Evolutionary conservation across 2,113 vertebrate species (phyloP).

Genomic region (Spea bombifrons): DNA sequence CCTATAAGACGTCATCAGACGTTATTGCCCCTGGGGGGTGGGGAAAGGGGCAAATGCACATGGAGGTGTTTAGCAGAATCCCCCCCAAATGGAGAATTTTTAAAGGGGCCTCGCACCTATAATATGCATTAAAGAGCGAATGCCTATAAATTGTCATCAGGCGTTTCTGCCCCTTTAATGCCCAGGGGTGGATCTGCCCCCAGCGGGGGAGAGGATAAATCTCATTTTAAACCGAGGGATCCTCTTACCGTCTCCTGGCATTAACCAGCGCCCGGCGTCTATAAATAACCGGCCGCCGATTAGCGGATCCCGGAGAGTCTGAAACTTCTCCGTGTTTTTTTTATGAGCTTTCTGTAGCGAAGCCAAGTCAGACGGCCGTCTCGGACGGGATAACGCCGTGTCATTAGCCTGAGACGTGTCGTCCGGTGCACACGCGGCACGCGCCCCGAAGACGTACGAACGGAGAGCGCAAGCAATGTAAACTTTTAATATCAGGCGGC

Average conservation of each 20-base stretch:
- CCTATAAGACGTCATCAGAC: too few relatives aligned
- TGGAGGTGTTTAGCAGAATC: too few relatives aligned
- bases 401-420: background rate
- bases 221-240: background rate
- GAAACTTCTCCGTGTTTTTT: background rate
- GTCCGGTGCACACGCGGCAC: background rate
- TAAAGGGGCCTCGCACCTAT: too few relatives aligned
- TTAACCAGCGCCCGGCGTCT: constrained; percentile 1
- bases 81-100: too few relatives aligned
- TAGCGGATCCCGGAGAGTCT: background rate
- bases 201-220: background rate
- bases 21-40: too few relatives aligned
- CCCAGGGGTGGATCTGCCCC: background rate
- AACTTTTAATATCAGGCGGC: background rate
- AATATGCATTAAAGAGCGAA: too few relatives aligned
- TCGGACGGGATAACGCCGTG: background rate
- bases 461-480: background rate
- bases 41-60: too few relatives aligned
- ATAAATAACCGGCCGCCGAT: background rate
- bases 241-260: constrained; percentile 1
- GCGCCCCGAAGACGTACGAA: background rate
- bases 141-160: too few relatives aligned
- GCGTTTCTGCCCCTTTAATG: too few relatives aligned
- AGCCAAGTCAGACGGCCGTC: background rate
- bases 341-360: background rate